Base-by-base conservation (phyloP, 2,888 invertebrate species). In the Drosophila phalerata region DNA sequence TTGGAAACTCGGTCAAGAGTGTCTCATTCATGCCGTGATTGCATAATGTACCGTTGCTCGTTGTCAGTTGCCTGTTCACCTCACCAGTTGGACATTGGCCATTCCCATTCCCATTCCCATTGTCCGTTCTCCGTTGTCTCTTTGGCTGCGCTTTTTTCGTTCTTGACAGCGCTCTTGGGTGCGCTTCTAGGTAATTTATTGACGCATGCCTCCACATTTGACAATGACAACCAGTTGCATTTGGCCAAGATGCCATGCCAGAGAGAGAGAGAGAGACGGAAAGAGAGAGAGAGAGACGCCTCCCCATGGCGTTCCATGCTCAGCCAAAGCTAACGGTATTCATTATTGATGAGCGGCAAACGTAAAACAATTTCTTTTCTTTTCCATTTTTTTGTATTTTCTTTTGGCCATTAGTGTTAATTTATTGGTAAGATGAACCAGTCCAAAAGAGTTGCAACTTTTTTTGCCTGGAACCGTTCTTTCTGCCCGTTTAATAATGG, bases 1-100 rank as follows among this genome's bases (percentile, higher is more conserved):
- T 80, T 84, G 87, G 89, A 91, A 91, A 91, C 89, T 91, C 91
- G 91, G 91, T 91, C 91, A 91, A 91, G 91, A 91, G 91, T 91
- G 91, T 89, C 91, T 91, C 89, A 90, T 87, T 89, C 89, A 90
- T 91, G 90, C 88, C 88, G 89, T 84, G 89, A 89, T 91, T 91
- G 85, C 89, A 91, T 90, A 89, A 91, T 88, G 81, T 90, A 84
- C 91, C 91, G 91, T 91, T 91, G 72, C 66, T 49, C 52, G 55
- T 53, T 47, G 15, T 53, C 22, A 28, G 66, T 52, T 68, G 45
- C 43, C 28, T 13, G 37, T 38, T 67, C 1, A n/a, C 17, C 40
- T 52, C 17, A 34, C n/a, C n/a, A n/a, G n/a, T 65, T 65, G 43
- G 43, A 8, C 22, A 37, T 53, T 68, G 49, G 28, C 65, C 60